These are phyloP conservation scores for Macrophya annulata DNA, from an alignment of 2,888 invertebrate genomes.

Conservation along the genomic window DNA sequence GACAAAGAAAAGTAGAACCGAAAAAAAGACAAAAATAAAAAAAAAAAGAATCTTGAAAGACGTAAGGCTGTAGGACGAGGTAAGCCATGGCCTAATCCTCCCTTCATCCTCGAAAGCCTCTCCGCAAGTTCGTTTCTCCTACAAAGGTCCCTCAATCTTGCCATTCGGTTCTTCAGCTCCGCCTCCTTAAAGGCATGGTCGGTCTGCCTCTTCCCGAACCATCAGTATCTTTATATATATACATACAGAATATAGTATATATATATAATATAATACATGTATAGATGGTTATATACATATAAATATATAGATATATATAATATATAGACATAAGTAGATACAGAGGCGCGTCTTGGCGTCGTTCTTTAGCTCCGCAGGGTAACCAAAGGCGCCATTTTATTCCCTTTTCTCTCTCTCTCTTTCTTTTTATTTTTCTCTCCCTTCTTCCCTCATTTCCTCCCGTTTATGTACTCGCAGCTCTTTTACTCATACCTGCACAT, in stretches of 20 bases:
- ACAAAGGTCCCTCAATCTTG: slow-evolving; percentile 34
- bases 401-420: neutral
- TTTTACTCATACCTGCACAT: neutral
- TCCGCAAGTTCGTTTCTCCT: slow-evolving; percentile 23
- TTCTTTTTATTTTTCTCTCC: neutral
- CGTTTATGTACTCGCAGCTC: neutral
- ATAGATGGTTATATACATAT: neutral
- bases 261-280: too few relatives aligned
- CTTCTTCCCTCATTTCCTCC: neutral
- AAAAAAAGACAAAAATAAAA: neutral
- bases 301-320: neutral
- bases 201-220: slow-evolving; percentile 9
- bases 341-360: neutral
- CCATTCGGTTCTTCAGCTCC: slow-evolving; percentile 26
- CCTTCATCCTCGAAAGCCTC: slow-evolving; percentile 20
- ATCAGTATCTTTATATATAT: slow-evolving; percentile 11
- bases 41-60: neutral
- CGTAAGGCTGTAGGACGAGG: neutral
- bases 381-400: slow-evolving; percentile 44
- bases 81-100: slow-evolving; percentile 36
- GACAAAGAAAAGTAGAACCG: neutral
- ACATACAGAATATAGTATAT: neutral
- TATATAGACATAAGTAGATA: neutral
- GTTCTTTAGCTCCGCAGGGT: slow-evolving; percentile 19
- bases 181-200: neutral